A percentile compares a stretch with the other conserved stretches of the same genome.
These are phyloP conservation scores for Eulemur mongoz DNA, from an alignment of 2,797 vertebrate genomes.

Conservation along the genomic window DNA sequence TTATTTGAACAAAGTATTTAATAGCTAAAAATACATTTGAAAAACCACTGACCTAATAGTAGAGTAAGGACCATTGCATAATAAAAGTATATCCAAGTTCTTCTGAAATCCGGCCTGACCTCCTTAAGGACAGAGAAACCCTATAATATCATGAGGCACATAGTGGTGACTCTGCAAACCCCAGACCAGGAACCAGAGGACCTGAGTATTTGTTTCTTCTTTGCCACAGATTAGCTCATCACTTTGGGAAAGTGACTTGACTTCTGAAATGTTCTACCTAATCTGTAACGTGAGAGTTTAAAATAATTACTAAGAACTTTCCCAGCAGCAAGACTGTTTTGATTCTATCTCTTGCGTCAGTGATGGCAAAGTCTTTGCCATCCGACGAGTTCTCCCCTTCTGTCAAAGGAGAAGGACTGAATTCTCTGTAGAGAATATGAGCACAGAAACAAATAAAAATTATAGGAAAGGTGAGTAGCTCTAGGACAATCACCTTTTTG, in stretches of 20 bases:
- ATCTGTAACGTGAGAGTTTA: neutral
- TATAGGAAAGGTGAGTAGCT: neutral
- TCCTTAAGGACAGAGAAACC: neutral
- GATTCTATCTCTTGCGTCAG: neutral
- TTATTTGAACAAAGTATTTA: neutral
- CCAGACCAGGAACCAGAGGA: neutral
- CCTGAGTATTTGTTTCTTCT: neutral
- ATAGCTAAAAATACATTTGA: constrained; percentile 13
- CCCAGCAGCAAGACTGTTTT: neutral
- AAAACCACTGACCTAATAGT: neutral
- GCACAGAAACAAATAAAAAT: neutral
- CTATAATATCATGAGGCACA: neutral
- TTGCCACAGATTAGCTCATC: neutral
- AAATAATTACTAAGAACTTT: neutral
- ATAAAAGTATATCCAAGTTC: neutral
- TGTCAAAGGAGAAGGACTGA: neutral
- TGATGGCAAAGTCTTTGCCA: neutral
- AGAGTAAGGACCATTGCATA: neutral
- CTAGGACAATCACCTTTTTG: neutral
- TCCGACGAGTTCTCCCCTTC: neutral
- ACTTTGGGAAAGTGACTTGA: neutral
- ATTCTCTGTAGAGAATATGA: neutral
- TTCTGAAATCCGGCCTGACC: neutral
- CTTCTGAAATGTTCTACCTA: neutral
- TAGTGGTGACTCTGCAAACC: neutral